These are phyloP conservation scores for Chrysomela aeneicollis DNA, from an alignment of 2,888 invertebrate genomes.

Conservation along the genomic window DNA sequence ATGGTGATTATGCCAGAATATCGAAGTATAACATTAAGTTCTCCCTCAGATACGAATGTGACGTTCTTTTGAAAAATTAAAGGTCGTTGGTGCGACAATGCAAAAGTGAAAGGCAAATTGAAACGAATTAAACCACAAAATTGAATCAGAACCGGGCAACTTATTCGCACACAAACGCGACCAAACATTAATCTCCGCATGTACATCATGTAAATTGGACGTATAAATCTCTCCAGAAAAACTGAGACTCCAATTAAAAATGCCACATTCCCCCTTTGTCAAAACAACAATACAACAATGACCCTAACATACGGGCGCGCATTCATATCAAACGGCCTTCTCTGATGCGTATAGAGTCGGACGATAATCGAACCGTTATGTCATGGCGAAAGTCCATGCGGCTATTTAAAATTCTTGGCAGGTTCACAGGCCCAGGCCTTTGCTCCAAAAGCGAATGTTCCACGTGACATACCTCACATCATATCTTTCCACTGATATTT, in stretches of 20 bases:
- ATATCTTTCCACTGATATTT: neutral
- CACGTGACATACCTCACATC: neutral
- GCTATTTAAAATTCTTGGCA: conserved; percentile 33
- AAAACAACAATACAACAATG: conserved; percentile 28
- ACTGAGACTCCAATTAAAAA: conserved; percentile 16
- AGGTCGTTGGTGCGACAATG: too few relatives aligned
- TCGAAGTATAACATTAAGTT: too few relatives aligned
- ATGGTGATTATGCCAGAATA: too few relatives aligned
- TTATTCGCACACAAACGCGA: neutral
- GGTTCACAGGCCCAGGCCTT: conserved; percentile 8
- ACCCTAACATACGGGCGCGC: conserved; percentile 24
- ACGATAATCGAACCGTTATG: conserved; percentile 37
- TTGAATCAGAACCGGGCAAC: neutral
- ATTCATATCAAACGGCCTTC: conserved; percentile 28
- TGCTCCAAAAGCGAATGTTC: neutral
- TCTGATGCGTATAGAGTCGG: conserved; percentile 29
- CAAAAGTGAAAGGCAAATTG: too few relatives aligned
- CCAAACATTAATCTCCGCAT: neutral
- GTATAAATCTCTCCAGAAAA: conserved; percentile 3
- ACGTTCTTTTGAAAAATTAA: too few relatives aligned
- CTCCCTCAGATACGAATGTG: too few relatives aligned
- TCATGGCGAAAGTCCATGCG: conserved; percentile 23
- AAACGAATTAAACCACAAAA: neutral
- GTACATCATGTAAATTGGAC: neutral
- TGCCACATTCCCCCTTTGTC: conserved; percentile 7